Base-by-base conservation (phyloP, 2,113 vertebrate species). In the Psilopsiagon aurifrons region DNA sequence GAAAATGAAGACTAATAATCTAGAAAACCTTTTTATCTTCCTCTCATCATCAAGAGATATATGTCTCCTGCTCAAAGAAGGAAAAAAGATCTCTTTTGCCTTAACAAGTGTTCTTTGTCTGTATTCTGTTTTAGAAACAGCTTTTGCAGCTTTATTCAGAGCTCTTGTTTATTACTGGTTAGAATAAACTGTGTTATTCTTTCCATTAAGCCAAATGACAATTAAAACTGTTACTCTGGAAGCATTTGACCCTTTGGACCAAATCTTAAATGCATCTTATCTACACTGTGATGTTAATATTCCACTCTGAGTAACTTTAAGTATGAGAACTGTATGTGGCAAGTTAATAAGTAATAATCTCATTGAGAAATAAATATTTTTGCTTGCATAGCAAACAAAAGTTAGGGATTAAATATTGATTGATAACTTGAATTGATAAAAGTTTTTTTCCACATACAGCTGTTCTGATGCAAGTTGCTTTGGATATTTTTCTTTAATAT, bases 21-120 rank as follows among this genome's bases (percentile, higher is more conserved):
- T 37, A 29, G 25, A 78, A 46, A n/a, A 19, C 2, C 17, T 43
- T 81, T 64, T 39, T 17, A 35, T 23, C 13, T 46, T 57, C 24
- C 27, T 55, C 33, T 57, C 17, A 33, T 16, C 24, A 7, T 10
- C n/a, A 44, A 23, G 15, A 76, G 73, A 47, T 31, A 33, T 1
- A 51, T 7, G 9, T 0, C 8, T 41, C 6, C 2, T 46, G 59
- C 87, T 46, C 17, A 54, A 27, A 9, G 8, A 20, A 4, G 0
- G 6, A 37, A 59, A 60, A 52, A 11, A 4, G 4, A 7, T 4
- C 3, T 49, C 4, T 17, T 62, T 31, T 59, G 11, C 17, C 15
- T 57, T 83, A 11, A 49, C 16, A 64, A 13, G 2, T 2, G 1
- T n/a, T 92, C 29, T 76, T 85, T 60, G 16, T 74, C 7, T 35